Percentiles rank a stretch among this genome's conserved stretches.
Evolutionary conservation across 2,888 invertebrate species (phyloP).

Genomic region (Ethmia dodecea): DNA sequence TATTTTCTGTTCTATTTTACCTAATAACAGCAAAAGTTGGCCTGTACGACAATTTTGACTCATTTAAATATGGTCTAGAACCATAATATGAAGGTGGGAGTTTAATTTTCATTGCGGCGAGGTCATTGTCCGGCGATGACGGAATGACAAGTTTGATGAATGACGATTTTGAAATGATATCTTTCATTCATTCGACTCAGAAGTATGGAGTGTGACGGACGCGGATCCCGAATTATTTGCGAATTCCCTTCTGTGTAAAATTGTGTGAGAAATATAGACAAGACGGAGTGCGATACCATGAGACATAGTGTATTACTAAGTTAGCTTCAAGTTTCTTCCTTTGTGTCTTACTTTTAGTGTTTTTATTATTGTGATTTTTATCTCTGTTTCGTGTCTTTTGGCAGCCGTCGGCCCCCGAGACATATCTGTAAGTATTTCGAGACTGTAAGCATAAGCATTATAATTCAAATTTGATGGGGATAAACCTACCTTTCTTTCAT

Average conservation of each 20-base stretch:
- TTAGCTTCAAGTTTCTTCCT: too few relatives aligned
- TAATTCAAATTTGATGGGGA: too few relatives aligned
- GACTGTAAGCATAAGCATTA: too few relatives aligned
- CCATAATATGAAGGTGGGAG: too few relatives aligned
- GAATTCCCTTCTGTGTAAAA: background rate
- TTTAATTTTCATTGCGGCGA: too few relatives aligned
- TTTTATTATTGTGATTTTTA: background rate
- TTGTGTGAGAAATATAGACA: background rate
- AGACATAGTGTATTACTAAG: background rate
- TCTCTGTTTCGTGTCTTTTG: background rate
- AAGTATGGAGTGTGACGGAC: conserved; percentile 26
- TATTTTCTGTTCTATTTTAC: too few relatives aligned
- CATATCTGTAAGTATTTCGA: background rate
- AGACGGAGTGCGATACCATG: background rate
- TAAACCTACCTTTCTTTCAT: too few relatives aligned
- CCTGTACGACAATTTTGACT: too few relatives aligned
- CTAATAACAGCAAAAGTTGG: too few relatives aligned
- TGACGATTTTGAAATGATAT: conserved; percentile 9
- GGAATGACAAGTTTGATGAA: conserved; percentile 9
- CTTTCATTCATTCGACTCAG: conserved; percentile 27
- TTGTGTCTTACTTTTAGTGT: background rate
- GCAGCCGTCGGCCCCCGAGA: background rate
- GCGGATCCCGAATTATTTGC: conserved; percentile 6
- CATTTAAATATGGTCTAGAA: too few relatives aligned
- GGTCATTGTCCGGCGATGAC: conserved; percentile 1